A percentile compares a stretch with the other conserved stretches of the same genome.
These are phyloP conservation scores for Melanargia galathea DNA, from an alignment of 2,888 invertebrate genomes.

Conservation along the genomic window DNA sequence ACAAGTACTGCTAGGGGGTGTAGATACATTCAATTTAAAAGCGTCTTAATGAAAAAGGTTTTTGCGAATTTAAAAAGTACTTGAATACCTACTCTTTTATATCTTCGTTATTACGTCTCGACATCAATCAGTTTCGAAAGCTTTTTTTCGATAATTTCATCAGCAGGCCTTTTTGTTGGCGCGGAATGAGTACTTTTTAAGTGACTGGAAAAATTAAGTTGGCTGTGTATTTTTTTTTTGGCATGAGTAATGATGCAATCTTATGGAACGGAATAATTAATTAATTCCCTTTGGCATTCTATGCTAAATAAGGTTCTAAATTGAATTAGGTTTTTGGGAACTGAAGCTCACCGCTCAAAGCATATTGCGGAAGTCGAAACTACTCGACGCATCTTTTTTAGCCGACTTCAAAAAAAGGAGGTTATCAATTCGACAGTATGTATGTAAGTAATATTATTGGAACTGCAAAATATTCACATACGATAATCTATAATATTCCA, in stretches of 20 bases:
- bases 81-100: background rate
- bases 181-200: background rate
- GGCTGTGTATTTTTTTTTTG: background rate
- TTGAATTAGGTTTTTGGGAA: too few relatives aligned
- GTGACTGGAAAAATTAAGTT: background rate
- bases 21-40: constrained; percentile 22
- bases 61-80: constrained; percentile 22
- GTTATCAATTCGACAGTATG: too few relatives aligned
- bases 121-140: constrained; percentile 11
- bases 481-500: too few relatives aligned
- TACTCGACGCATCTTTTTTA: too few relatives aligned
- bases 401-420: too few relatives aligned
- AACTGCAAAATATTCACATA: too few relatives aligned
- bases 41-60: constrained; percentile 24
- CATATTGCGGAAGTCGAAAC: too few relatives aligned
- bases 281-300: background rate
- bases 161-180: background rate
- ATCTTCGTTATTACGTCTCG: constrained; percentile 11
- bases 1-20: constrained; percentile 13
- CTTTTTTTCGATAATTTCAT: constrained; percentile 15
- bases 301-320: too few relatives aligned
- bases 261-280: background rate
- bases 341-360: too few relatives aligned
- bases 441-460: too few relatives aligned
- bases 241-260: background rate